phyloP scores from a whole-genome alignment of 2,888 invertebrate species.

The Pseudococcus jackbeardsleyi region DNA sequence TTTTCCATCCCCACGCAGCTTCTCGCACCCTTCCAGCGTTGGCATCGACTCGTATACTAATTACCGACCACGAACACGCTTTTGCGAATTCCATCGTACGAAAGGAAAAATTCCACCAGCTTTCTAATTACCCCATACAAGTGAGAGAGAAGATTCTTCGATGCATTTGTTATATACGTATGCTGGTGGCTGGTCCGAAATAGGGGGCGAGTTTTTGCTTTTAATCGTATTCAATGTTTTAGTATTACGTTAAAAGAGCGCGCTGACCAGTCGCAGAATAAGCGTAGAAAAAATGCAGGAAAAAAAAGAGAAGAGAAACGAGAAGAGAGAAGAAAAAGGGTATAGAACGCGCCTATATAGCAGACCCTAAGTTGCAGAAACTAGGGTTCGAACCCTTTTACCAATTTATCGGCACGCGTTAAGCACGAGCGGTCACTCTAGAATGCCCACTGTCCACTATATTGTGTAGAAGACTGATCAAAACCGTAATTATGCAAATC shows the following conservation, averaged over 20 bases:
- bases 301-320: not conserved
- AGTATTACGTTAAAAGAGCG: slow-evolving; percentile 45
- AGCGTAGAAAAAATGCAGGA: not conserved
- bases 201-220: slow-evolving; percentile 38
- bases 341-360: slow-evolving; percentile 14
- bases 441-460: slow-evolving; percentile 63
- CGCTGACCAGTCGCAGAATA: slow-evolving; percentile 33
- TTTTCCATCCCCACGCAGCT: not conserved
- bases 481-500: slow-evolving; percentile 64
- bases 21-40: not conserved
- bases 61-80: slow-evolving; percentile 11
- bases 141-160: not conserved
- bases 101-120: slow-evolving; percentile 13
- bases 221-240: slow-evolving; percentile 52
- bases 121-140: slow-evolving; percentile 43
- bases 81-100: slow-evolving; percentile 15
- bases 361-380: slow-evolving; percentile 47
- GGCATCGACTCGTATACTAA: not conserved
- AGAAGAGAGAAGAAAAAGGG: slow-evolving; percentile 57
- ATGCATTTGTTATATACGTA: not conserved
- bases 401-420: slow-evolving; percentile 65
- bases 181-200: not conserved
- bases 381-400: slow-evolving; percentile 64
- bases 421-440: slow-evolving; percentile 63
- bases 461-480: slow-evolving; percentile 54